phyloP scores from a whole-genome alignment of 2,888 invertebrate species.

The Habroteleia sp. region DNA sequence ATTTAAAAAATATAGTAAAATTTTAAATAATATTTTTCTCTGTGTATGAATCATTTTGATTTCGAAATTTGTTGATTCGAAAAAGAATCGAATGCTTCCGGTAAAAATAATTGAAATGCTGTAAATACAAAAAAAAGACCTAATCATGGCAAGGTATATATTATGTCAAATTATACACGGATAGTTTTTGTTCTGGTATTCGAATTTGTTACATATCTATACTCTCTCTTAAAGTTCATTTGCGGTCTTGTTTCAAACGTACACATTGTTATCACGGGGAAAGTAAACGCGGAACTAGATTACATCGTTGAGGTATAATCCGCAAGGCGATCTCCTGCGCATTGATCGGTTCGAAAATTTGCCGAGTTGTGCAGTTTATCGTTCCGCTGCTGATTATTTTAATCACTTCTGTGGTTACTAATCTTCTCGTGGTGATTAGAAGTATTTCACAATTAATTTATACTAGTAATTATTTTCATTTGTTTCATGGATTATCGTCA shows the following conservation, averaged over 20 bases:
- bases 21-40: too few species aligned
- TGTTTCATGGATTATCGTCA: too few species aligned
- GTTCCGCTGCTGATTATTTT: constrained; percentile 31
- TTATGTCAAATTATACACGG: constrained; percentile 1
- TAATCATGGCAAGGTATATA: not conserved
- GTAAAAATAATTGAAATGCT: not conserved
- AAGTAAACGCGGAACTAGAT: constrained; percentile 61
- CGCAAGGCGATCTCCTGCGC: constrained; percentile 24
- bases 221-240: constrained; percentile 31
- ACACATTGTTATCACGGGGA: constrained; percentile 50
- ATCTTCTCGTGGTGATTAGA: constrained; percentile 15
- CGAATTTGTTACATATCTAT: constrained; percentile 15
- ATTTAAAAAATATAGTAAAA: too few species aligned
- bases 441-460: constrained; percentile 1
- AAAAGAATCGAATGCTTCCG: too few species aligned
- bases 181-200: constrained; percentile 29
- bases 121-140: too few species aligned
- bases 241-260: constrained; percentile 24
- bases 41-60: too few species aligned
- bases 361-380: constrained; percentile 24
- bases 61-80: too few species aligned
- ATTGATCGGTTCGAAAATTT: constrained; percentile 37
- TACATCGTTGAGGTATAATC: constrained; percentile 39
- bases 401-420: constrained; percentile 22
- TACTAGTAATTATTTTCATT: not conserved